Evolutionary conservation across 2,113 vertebrate genomes (phyloP), one percentile per base, ranked within the genome.

Genomic region (Egretta garzetta): DNA sequence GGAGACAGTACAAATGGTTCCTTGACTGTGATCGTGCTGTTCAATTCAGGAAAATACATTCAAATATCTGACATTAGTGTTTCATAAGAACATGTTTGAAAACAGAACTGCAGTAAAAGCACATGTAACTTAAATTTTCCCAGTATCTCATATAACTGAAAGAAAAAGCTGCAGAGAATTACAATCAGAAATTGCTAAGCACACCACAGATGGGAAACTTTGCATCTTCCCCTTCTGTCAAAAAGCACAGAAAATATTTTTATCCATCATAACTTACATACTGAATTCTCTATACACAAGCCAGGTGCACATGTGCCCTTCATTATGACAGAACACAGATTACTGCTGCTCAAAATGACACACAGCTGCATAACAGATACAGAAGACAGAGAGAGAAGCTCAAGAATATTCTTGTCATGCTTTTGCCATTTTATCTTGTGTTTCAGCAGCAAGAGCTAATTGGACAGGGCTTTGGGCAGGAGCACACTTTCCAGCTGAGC

Each of bases 281-380:
- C 32, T 73, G 52, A 43, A 88, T 63, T 76, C 26, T 67, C 5
- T 62, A 53, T 4, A 47, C 43, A 8, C 20, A 80, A 63, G 12
- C 50, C 43, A 73, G 37, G 16, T n/a, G 20, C 16, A 73, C 16
- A 35, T 4, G 2, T 15, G 14, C 24, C n/a, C 55, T 49, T 50
- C 19, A 47, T 12, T 37, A 4, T 13, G 24, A 70, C 5, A 23
- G 13, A 56, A 21, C 0, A 1, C 26, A 67, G n/a, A 81, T 64
- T 35, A 87, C 9, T 20, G 30, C 37, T 18, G 11, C 20, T 81
- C 39, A 74, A 52, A 88, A 72, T 53, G 5, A 21, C 5, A 75
- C 0, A 0, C 1, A 2, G 10, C 30, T 37, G 24, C 2, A 0
- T 45, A 80, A 49, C 26, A 73, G 28, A 32, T 59, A 49, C n/a